These are phyloP conservation scores for Allochrocebus solatus DNA, from an alignment of 2,797 vertebrate species.

Conservation along the genomic window DNA sequence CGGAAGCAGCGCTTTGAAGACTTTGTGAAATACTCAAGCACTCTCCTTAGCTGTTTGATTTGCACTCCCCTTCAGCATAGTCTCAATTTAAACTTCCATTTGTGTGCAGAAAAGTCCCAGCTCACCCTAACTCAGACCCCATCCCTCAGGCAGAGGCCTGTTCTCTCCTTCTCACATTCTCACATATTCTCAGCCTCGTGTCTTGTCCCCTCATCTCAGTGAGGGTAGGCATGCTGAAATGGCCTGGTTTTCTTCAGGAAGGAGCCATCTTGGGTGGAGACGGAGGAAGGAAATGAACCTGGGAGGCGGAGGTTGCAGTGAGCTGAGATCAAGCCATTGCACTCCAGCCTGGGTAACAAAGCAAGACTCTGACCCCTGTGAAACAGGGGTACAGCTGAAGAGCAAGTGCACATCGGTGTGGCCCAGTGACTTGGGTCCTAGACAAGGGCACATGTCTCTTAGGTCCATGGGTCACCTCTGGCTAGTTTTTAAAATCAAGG, in stretches of 20 bases:
- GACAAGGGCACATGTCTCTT: neutral
- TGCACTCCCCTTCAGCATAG: neutral
- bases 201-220: neutral
- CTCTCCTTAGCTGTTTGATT: neutral
- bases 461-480: neutral
- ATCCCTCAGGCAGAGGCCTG: neutral
- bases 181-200: too few species aligned
- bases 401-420: rapidly evolving
- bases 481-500: neutral
- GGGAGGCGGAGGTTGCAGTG: too few species aligned
- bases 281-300: neutral
- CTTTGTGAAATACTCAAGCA: neutral
- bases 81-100: neutral
- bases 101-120: neutral
- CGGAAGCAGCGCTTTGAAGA: neutral
- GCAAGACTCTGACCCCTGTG: neutral
- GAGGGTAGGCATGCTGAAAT: rapidly evolving
- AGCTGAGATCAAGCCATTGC: too few species aligned
- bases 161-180: neutral
- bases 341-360: too few species aligned
- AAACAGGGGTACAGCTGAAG: too few species aligned
- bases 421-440: neutral
- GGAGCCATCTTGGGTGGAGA: neutral
- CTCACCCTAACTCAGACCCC: neutral
- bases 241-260: neutral